Evolutionary conservation across 23 tunicate species (phyloP), one percentile per base, ranked within the genome.

Genomic region (Corella eumyota): DNA sequence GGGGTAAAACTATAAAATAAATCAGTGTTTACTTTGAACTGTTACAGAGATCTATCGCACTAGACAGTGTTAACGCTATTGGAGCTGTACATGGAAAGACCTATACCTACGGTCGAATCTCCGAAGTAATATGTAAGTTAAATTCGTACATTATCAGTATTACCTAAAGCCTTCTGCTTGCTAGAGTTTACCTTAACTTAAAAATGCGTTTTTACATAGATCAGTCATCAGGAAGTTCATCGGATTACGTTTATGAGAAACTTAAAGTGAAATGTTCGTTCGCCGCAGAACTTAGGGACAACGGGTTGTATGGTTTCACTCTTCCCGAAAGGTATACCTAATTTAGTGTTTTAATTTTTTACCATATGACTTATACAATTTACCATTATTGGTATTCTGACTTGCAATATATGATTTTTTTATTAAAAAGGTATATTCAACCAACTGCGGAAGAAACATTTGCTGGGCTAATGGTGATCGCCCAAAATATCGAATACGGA

Each of bases 401-500:
- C n/a, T n/a, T n/a, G n/a, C n/a, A n/a, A n/a, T n/a, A n/a, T n/a
- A n/a, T n/a, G n/a, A n/a, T n/a, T n/a, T 21, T 52, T 52, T 21
- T 15, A 52, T 21, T 52, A 6, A 27, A 6, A 23, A 58, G 62
- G 1, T 67, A 21, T 1, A 62, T 66, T 1, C 67, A 62, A 64
- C 71, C 80, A 36, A 54, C 70, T 5, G 71, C 95, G 30, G 85
- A 76, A 35, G 95, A 85, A 30, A 48, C 78, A n/a, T 70, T 85
- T 51, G 85, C 73, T 17, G 95, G 95, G 1, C 70, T 85, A 30
- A 76, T 36, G 56, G 95, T 85, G 21, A 85, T 85, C 29, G 78
- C 84, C n/a, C n/a, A n/a, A n/a, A n/a, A n/a, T n/a, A n/a, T n/a
- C n/a, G n/a, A n/a, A n/a, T n/a, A n/a, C n/a, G n/a, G n/a, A n/a